Evolutionary conservation across 2,888 invertebrate genomes (phyloP).

Genomic region (Choreutis nemorana): DNA sequence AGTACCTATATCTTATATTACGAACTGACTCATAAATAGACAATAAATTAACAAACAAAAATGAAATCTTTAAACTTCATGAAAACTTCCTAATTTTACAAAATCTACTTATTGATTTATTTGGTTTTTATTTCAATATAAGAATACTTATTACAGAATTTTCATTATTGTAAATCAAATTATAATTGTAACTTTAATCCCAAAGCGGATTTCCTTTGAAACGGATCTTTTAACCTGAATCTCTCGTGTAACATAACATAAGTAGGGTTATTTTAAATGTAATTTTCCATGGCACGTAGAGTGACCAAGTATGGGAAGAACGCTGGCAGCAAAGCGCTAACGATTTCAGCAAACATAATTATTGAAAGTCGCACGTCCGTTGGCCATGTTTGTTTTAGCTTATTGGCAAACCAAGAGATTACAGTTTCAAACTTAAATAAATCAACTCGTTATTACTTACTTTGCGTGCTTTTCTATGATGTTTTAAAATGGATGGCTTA

Average conservation of each 20-base stretch:
- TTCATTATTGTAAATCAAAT: too few species aligned
- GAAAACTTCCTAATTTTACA: not conserved
- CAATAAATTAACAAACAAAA: conserved; percentile 21
- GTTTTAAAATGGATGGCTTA: too few species aligned
- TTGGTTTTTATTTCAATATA: too few species aligned
- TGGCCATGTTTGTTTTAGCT: conserved; percentile 40
- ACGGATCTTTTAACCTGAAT: too few species aligned
- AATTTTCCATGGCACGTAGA: conserved; percentile 27
- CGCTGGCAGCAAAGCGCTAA: conserved; percentile 44
- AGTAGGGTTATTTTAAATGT: too few species aligned
- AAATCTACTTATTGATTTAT: not conserved
- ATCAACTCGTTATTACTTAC: conserved; percentile 1
- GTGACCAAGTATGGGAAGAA: too few species aligned
- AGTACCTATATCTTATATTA: too few species aligned
- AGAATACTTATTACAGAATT: too few species aligned
- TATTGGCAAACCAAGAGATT: conserved; percentile 37
- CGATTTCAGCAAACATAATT: conserved; percentile 57
- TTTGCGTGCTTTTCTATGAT: too few species aligned
- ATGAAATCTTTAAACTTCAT: not conserved
- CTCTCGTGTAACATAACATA: too few species aligned
- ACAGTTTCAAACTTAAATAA: conserved; percentile 13
- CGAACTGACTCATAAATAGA: conserved; percentile 37
- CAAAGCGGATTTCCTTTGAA: too few species aligned
- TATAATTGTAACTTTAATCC: too few species aligned
- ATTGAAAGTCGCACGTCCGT: conserved; percentile 56